Evolutionary conservation across 2,888 invertebrate genomes (phyloP).

Genomic region (Troides aeacus): DNA sequence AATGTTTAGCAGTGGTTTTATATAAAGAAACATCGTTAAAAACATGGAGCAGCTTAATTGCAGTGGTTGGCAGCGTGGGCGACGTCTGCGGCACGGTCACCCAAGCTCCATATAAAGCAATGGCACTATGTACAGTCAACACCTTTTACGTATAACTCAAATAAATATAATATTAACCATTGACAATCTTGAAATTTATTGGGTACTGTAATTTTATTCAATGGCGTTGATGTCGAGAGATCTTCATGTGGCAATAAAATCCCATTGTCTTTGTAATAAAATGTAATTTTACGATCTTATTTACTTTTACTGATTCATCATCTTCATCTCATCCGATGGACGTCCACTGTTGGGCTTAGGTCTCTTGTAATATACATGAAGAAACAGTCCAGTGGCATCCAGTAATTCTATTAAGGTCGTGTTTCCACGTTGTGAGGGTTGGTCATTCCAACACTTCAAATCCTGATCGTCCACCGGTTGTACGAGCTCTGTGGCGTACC

Average conservation of each 20-base stretch:
- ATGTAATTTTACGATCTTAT: too few relatives aligned
- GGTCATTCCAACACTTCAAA: too few relatives aligned
- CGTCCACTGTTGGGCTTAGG: too few relatives aligned
- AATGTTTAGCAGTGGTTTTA: too few relatives aligned
- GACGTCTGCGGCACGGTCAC: constrained; percentile 36
- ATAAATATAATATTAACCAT: constrained; percentile 18
- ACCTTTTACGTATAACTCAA: constrained; percentile 24
- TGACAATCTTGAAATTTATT: constrained; percentile 16
- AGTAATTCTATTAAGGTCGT: too few relatives aligned
- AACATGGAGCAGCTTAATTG: constrained; percentile 17
- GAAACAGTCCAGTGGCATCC: too few relatives aligned
- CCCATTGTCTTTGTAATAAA: background rate
- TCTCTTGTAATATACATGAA: too few relatives aligned
- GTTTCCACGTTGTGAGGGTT: too few relatives aligned
- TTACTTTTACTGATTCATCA: too few relatives aligned
- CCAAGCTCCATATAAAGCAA: constrained; percentile 36
- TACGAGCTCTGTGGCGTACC: too few relatives aligned
- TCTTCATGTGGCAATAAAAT: constrained; percentile 11
- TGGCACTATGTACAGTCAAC: constrained; percentile 34
- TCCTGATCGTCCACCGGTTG: too few relatives aligned
- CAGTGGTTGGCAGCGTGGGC: constrained; percentile 35
- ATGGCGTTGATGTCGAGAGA: background rate
- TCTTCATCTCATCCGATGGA: too few relatives aligned
- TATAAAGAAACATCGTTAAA: background rate
- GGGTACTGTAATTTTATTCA: constrained; percentile 6